phyloP scores from a whole-genome alignment of 1,140 invertebrate species.

The Diplogasteroides magnus region DNA sequence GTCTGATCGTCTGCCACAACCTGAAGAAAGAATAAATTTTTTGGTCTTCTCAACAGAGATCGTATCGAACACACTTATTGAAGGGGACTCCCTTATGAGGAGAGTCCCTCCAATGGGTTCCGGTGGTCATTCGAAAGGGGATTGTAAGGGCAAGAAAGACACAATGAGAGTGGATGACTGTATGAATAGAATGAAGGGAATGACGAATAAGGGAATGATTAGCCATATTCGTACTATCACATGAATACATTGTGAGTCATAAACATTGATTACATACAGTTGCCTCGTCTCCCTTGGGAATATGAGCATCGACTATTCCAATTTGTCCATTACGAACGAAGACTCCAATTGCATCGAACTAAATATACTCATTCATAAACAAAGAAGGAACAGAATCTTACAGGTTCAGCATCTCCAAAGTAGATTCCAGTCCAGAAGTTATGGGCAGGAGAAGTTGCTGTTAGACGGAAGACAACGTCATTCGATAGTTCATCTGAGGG shows the following conservation, averaged over 20 bases:
- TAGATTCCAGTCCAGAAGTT: constrained; percentile 23
- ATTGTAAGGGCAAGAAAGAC: too few relatives aligned
- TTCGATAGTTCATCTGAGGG: constrained; percentile 14
- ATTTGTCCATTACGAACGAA: constrained; percentile 36
- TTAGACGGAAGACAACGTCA: constrained; percentile 25
- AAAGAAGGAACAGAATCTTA: constrained; percentile 2
- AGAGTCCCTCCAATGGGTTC: too few relatives aligned
- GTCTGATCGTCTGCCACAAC: constrained; percentile 19
- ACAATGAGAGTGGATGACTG: too few relatives aligned
- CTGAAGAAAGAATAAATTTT: constrained; percentile 23
- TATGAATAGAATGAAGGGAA: too few relatives aligned
- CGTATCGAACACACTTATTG: too few relatives aligned
- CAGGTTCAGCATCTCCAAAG: constrained; percentile 22
- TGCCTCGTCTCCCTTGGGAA: constrained; percentile 19
- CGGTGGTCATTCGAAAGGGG: too few relatives aligned
- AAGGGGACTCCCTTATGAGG: too few relatives aligned
- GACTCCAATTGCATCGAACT: constrained; percentile 40
- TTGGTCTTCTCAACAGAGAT: too few relatives aligned
- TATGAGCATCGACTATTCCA: constrained; percentile 32
- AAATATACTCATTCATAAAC: neutral
- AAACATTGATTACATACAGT: constrained; percentile 4
- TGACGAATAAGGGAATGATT: too few relatives aligned
- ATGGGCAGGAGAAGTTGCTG: constrained; percentile 8
- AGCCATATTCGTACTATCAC: constrained; percentile 29
- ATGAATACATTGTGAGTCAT: constrained; percentile 4